Base-by-base conservation (phyloP, 2,888 invertebrate genomes). In the Periphyllus acericola region DNA sequence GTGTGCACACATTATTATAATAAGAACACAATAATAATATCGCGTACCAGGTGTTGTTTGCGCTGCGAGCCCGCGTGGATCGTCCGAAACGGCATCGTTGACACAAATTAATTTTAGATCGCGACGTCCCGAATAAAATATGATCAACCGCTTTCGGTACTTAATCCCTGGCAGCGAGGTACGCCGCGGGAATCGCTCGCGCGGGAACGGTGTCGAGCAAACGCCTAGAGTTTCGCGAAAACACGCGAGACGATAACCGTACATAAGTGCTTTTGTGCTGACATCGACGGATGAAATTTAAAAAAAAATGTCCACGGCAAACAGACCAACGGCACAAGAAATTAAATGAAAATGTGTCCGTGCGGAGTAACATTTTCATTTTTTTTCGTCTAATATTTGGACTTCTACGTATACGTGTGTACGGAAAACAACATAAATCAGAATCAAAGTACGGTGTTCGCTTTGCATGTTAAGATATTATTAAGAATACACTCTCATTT, bases 61-160 rank as follows among this genome's bases (percentile, higher is more conserved):
- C 25, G 14, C 17, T 71, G 17, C 32, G 25, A 71, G 17, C 32
- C 17, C 32, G 29, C 17, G 25, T 32, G 4, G 71, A 29, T 34
- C 21, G 8, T 72, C 34, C 17, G 32, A 71, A 34, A 36, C 36
- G 21, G 34, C 34, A 34, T 60, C 32, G 32, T 79, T 25, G 34
- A 34, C 79, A 60, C 8, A 25, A 34, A 79, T 60, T 60, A 79
- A 79, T 79, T 79, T 79, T 60, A 60, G 34, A 60, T 34, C 25
- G 34, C 14, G 19, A 34, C 55, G 34, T 34, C 25, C 52, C 9
- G n/a, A 78, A 55, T 21, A 78, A 46, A 55, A 11, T 25, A n/a
- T n/a, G 6, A 78, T 52, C 1, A 25, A 78, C 52, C 19, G 32
- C 52, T 32, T 52, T 78, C 21, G 21, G 32, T 52, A 52, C 32